Conservation (phyloP, 2,888 invertebrate species). For the Melanargia galathea region DNA sequence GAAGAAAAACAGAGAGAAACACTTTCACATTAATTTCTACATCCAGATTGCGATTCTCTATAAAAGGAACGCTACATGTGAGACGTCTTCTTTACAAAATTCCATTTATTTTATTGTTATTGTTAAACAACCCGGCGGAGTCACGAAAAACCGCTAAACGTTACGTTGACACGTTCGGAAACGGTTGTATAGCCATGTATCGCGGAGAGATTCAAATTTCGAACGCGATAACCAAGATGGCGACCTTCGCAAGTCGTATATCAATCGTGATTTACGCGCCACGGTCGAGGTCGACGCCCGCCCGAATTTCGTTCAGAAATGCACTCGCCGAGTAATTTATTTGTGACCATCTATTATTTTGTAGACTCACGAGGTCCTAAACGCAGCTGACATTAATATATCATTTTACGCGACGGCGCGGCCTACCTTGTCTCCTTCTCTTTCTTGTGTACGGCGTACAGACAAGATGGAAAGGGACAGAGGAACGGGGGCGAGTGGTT, state of each 20-base stretch:
- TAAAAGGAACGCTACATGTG: slow-evolving; percentile 20
- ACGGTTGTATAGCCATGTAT: slow-evolving; percentile 55
- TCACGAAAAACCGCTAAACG: slow-evolving; percentile 45
- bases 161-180: slow-evolving; percentile 56
- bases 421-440: slow-evolving; percentile 54
- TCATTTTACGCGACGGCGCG: slow-evolving; percentile 78
- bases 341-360: slow-evolving; percentile 82
- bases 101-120: slow-evolving; percentile 46
- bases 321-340: slow-evolving; percentile 80
- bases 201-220: slow-evolving; percentile 75
- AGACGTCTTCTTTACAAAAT: slow-evolving; percentile 40
- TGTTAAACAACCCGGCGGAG: slow-evolving; percentile 44
- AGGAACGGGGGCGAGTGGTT: slow-evolving; percentile 65
- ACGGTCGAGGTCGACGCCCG: slow-evolving; percentile 79
- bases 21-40: not conserved
- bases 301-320: slow-evolving; percentile 80
- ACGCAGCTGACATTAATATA: slow-evolving; percentile 82
- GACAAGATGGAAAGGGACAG: slow-evolving; percentile 56
- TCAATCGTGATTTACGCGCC: slow-evolving; percentile 79
- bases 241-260: slow-evolving; percentile 78
- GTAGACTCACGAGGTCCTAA: slow-evolving; percentile 82
- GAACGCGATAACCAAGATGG: slow-evolving; percentile 77
- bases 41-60: slow-evolving; percentile 15
- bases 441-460: slow-evolving; percentile 44
- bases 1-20: no score